phyloP scores from a whole-genome alignment of 2,888 invertebrate species.

The Sinelater perroti region DNA sequence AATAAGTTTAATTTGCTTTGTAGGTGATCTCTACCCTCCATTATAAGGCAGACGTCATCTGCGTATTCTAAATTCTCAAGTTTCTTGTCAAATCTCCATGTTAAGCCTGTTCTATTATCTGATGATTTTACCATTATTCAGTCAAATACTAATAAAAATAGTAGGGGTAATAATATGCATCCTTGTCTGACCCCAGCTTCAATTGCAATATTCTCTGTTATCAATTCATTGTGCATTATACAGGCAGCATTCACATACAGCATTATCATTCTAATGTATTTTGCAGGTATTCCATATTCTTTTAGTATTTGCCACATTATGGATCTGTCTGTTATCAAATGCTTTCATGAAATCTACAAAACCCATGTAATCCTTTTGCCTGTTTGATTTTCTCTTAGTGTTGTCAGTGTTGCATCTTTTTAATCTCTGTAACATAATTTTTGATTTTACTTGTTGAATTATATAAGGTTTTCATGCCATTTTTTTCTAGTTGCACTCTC shows the following conservation, averaged over 20 bases:
- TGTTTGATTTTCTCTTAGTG: background rate
- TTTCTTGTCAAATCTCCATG: background rate
- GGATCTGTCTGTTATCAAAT: slow-evolving; percentile 7
- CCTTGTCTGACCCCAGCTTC: slow-evolving; percentile 4
- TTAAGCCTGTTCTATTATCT: background rate
- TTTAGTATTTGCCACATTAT: no score
- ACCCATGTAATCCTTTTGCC: slow-evolving; percentile 3
- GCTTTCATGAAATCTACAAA: slow-evolving; percentile 5
- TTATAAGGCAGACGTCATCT: background rate
- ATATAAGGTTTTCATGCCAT: no score
- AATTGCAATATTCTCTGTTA: background rate
- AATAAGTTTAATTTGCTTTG: no score
- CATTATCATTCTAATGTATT: background rate
- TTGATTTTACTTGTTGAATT: slow-evolving; percentile 2
- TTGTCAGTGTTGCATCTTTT: background rate
- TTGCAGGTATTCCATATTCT: no score
- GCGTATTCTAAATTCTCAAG: slow-evolving; percentile 10
- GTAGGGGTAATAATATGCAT: background rate
- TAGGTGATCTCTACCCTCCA: no score
- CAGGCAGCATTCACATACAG: background rate
- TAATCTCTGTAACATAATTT: slow-evolving; percentile 3
- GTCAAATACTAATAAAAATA: background rate
- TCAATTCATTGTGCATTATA: background rate
- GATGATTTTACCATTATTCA: background rate
- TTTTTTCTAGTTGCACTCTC: no score